phyloP scores from a whole-genome alignment of 2,113 vertebrate species.

The crab-eating macaque (Macaca fascicularis) region T2T-MFA8v1.1 NC_088375.1:103771001-103771500 shows the following conservation, averaged over 20 bases:
- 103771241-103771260: not conserved
- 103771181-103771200: rapidly evolving
- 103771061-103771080: not conserved
- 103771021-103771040: not conserved
- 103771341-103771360: not conserved
- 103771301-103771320: not conserved
- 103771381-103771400: not conserved
- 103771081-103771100: not conserved
- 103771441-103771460: not conserved
- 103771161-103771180: not conserved
- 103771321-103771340: not conserved
- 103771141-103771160: too few relatives aligned
- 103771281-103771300: not conserved
- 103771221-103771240: not conserved
- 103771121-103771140: not conserved
- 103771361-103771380: not conserved
- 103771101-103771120: not conserved
- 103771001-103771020: not conserved
- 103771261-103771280: not conserved
- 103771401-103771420: not conserved
- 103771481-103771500: not conserved
- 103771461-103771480: not conserved
- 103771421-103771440: not conserved
- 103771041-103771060: not conserved
- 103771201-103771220: not conserved